Evolutionary conservation across 2,888 invertebrate genomes (phyloP), one percentile per base, ranked within the genome.

Genomic region (Escarpia spicata): DNA sequence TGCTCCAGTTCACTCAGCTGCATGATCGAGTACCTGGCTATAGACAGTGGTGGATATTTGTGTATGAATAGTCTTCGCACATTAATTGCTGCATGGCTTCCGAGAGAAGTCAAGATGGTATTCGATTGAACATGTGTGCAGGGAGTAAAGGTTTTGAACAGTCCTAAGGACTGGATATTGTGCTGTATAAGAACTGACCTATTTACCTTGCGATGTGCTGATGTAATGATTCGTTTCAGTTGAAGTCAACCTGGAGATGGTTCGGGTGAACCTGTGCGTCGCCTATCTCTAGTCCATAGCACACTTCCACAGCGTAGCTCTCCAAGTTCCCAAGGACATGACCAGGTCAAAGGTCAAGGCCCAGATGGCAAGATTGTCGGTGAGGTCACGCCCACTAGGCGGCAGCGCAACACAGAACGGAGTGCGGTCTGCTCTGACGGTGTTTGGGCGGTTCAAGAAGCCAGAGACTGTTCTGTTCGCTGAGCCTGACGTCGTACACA

Each of bases 381-480:
- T 89, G 37, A 43, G 90, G 52, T 12, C 10, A 12, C 12, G 10
- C 10, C 52, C 52, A 9, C 10, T 19, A 37, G 90, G 43, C 19
- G 92, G 92, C 93, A 93, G 92, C 93, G 15, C 94, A 93, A 12
- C 10, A 12, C 52, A 37, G 37, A 37, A 37, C 37, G 37, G 37
- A 37, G 37, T 37, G 37, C 37, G 37, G 37, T 37, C 37, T 37
- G 37, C 37, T 37, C 37, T 98, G 45, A 97, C 98, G 1, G 96
- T 98, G 94, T 98, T 98, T 0, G 97, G 98, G 44, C 97, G 98
- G 95, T 97, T 98, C 94, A 97, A 98, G 58, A 97, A 98, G 95
- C 98, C 98, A 0, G 98, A 98, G 96, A 97, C 98, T 92, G 97
- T 98, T 96, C 97, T 98, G 94, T 97, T 98, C 95, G 97, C 98